Evolutionary conservation across 2,888 invertebrate genomes (phyloP), one percentile per base, ranked within the genome.

Genomic region (Nephrotoma guestfalica): DNA sequence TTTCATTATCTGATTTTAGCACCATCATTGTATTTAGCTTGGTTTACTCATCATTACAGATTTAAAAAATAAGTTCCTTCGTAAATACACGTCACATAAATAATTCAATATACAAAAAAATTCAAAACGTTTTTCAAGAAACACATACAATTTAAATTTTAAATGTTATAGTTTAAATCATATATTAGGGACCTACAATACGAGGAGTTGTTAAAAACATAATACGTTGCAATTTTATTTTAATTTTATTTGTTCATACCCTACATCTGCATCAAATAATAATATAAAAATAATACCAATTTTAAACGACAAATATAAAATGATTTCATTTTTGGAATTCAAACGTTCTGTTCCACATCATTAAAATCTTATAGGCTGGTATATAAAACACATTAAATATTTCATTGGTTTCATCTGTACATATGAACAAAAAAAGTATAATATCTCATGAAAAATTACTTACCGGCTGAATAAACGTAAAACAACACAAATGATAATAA

Each of bases 401-500:
- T 87, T 85, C 7, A 71, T 71, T 86, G 83, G 0, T 30, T 30
- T 30, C 3, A 30, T 30, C 30, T 3, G 30, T 30, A 30, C 30
- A 30, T 30, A 30, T 30, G 87, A 86, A 87, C 9, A 43, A 43
- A 87, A 30, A 87, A 43, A 9, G n/a, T 71, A 71, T 71, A 71
- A 15, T 15, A 57, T 6, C 6, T 18, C 30, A 83, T 86, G 57
- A 86, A 86, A 86, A 86, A 88, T 89, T 90, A 93, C 94, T 93
- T 93, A 97, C 97, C 95, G 97, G 95, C 97, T 97, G 92, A 98
- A 98, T 89, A 97, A 94, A 90, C 97, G 94, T 88, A 98, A 94
- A 86, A 97, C 97, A 89, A 97, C 96, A 92, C 97, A 97, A 90
- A 98, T 96, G 91, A 97, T 97, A 91, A 97, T 94, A 92, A 97